These are phyloP conservation scores for Halocaridina rubra DNA, from an alignment of 2,888 invertebrate species.

Conservation along the genomic window DNA sequence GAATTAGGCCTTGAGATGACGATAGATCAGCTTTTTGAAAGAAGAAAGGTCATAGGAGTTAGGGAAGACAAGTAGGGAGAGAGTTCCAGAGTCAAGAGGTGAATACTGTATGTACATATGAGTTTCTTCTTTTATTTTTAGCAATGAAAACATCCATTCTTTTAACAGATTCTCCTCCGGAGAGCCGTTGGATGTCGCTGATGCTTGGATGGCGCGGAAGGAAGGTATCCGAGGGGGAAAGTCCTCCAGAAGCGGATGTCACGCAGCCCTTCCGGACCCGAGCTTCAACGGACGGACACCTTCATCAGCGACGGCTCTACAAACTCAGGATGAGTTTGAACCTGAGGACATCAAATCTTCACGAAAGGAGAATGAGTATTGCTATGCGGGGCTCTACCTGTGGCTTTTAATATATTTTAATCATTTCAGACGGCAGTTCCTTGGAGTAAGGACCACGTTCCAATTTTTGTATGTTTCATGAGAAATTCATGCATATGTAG, in stretches of 20 bases:
- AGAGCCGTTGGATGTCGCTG: constrained; percentile 39
- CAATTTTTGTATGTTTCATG: no score
- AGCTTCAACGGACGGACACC: constrained; percentile 80
- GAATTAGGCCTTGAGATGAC: no score
- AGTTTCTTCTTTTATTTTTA: no score
- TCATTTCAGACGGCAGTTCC: no score
- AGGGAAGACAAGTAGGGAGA: no score
- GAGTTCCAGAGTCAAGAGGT: no score
- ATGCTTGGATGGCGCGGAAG: constrained; percentile 17
- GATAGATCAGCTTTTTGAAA: no score
- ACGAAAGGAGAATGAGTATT: constrained; percentile 80
- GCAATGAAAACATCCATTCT: background rate
- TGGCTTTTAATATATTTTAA: constrained; percentile 47
- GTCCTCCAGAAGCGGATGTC: constrained; percentile 17
- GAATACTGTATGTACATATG: no score
- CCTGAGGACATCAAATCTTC: constrained; percentile 35
- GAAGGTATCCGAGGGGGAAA: constrained; percentile 37
- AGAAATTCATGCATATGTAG: no score
- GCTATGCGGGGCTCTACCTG: constrained; percentile 75
- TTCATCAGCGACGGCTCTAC: constrained; percentile 72
- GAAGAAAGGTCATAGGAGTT: no score
- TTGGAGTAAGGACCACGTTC: no score
- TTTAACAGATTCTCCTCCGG: constrained; percentile 23
- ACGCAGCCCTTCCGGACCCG: constrained; percentile 77
- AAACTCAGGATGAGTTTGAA: constrained; percentile 55